These are phyloP conservation scores for Palythoa caribaeorum DNA, from an alignment of 92 coral and sea anemone species.

Conservation along the genomic window DNA sequence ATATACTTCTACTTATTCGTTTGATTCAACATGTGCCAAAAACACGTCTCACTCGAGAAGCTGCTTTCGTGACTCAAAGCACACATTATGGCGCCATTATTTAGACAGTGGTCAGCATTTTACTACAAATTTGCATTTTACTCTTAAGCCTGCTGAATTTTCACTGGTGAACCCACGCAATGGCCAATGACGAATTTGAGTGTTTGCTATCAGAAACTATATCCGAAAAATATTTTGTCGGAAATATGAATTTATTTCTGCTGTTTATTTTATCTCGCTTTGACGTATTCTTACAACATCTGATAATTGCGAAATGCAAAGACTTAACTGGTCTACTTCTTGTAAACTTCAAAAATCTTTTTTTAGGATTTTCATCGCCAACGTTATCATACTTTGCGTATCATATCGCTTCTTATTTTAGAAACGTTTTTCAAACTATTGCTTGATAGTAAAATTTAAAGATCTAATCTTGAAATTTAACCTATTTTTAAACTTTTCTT, in stretches of 20 bases:
- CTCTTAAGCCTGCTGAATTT: neutral
- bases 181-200: neutral
- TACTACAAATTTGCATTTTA: neutral
- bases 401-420: too few relatives aligned
- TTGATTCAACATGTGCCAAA: neutral
- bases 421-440: too few relatives aligned
- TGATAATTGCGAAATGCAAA: too few relatives aligned
- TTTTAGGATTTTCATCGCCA: too few relatives aligned
- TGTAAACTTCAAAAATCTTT: too few relatives aligned
- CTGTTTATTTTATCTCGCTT: too few relatives aligned
- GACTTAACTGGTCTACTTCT: too few relatives aligned
- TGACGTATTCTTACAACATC: too few relatives aligned
- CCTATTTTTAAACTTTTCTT: too few relatives aligned
- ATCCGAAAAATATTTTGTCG: neutral
- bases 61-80: neutral
- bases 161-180: conserved; percentile 3
- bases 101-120: neutral
- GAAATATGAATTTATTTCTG: neutral
- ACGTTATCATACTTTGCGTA: too few relatives aligned
- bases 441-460: too few relatives aligned
- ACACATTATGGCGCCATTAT: neutral
- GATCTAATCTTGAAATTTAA: too few relatives aligned
- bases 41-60: neutral
- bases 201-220: neutral
- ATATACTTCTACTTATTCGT: neutral